phyloP scores from a whole-genome alignment of 1,140 invertebrate genomes.

The Aleiodes sp. region DNA sequence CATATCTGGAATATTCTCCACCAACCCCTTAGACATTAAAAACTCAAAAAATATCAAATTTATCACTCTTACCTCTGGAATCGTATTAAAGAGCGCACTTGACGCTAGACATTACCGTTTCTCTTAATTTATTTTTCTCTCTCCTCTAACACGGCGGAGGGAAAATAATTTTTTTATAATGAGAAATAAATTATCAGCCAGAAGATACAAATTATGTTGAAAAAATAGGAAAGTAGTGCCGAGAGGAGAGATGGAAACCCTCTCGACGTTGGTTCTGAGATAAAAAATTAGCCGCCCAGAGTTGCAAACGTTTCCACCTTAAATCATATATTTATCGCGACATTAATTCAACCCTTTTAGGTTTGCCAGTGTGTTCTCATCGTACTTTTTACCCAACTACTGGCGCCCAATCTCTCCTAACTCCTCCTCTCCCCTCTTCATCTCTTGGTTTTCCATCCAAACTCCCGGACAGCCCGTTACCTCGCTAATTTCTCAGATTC shows the following conservation, averaged over 20 bases:
- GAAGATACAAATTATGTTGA: background rate
- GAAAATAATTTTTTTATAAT: background rate
- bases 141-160: too few species aligned
- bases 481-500: slow-evolving; percentile 68
- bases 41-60: too few species aligned
- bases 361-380: slow-evolving; percentile 46
- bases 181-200: slow-evolving; percentile 3
- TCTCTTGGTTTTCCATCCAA: slow-evolving; percentile 37
- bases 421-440: slow-evolving; percentile 8
- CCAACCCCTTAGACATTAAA: too few species aligned
- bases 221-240: slow-evolving; percentile 4
- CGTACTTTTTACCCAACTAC: slow-evolving; percentile 40
- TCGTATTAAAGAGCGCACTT: too few species aligned
- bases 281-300: slow-evolving; percentile 67
- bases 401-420: slow-evolving; percentile 45
- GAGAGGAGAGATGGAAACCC: slow-evolving; percentile 18
- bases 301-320: slow-evolving; percentile 67
- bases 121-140: background rate
- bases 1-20: too few species aligned
- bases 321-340: slow-evolving; percentile 69
- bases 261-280: slow-evolving; percentile 54
- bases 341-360: slow-evolving; percentile 69
- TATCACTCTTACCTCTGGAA: too few species aligned
- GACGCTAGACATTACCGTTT: background rate
- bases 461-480: slow-evolving; percentile 52